These are phyloP conservation scores for Heterodera schachtii DNA, from an alignment of 1,140 invertebrate species.

Conservation along the genomic window DNA sequence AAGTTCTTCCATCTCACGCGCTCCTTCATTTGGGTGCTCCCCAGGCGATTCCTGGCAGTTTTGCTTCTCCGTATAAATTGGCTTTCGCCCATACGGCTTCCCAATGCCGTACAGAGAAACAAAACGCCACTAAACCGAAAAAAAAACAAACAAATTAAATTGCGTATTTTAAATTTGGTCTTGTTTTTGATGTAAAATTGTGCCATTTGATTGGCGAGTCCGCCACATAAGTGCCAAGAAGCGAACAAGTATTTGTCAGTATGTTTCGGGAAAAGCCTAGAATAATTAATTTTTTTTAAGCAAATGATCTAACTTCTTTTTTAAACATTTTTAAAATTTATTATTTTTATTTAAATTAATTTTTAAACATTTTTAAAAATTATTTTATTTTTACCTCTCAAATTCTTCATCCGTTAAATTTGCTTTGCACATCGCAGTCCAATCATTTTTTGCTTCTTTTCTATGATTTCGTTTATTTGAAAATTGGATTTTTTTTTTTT, in stretches of 20 bases:
- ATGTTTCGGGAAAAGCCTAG: neutral
- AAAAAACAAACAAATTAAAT: neutral
- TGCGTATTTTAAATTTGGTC: no score
- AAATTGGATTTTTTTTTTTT: no score
- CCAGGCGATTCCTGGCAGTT: neutral
- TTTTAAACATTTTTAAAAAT: no score
- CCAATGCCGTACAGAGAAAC: slow-evolving; percentile 15
- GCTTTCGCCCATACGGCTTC: neutral
- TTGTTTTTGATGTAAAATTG: no score
- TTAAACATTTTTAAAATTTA: no score
- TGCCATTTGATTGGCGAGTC: neutral
- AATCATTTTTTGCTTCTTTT: no score
- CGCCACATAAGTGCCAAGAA: neutral
- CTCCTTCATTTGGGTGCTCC: neutral
- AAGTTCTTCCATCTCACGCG: neutral
- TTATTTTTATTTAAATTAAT: no score
- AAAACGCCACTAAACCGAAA: slow-evolving; percentile 7
- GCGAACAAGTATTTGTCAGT: neutral
- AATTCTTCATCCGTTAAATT: no score
- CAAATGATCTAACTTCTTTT: no score
- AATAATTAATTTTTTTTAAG: neutral
- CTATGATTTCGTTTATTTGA: no score
- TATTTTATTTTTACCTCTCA: neutral
- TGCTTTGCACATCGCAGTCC: no score
- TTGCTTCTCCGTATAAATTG: neutral